phyloP scores from a whole-genome alignment of 2,888 invertebrate genomes.

The Dyspetes luteomarginatus region DNA sequence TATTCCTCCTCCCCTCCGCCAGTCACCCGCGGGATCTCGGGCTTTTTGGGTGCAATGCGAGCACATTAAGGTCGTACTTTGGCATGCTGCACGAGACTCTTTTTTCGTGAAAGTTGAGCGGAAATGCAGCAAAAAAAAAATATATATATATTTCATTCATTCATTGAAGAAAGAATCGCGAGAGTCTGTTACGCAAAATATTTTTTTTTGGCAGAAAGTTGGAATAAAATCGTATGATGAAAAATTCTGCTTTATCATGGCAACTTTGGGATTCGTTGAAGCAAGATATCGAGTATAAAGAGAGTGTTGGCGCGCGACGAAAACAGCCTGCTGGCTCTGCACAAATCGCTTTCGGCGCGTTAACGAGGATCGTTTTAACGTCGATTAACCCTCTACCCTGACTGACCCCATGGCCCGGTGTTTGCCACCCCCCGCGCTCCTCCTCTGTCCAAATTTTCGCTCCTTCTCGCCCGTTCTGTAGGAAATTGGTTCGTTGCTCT shows the following conservation, averaged over 20 bases:
- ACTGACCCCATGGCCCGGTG: constrained; percentile 79
- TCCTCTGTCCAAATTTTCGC: constrained; percentile 10
- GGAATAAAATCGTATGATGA: not conserved
- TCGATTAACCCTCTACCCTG: constrained; percentile 81
- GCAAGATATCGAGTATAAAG: constrained; percentile 17
- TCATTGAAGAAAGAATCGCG: not conserved
- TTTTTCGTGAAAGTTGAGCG: constrained; percentile 19
- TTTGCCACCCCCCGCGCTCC: constrained; percentile 74
- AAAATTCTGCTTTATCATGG: constrained; percentile 9
- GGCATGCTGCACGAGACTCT: constrained; percentile 33
- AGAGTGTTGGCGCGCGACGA: constrained; percentile 28
- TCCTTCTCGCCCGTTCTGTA: constrained; percentile 52
- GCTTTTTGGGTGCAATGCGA: not conserved
- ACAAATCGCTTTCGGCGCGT: constrained; percentile 74
- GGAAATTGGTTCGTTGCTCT: constrained; percentile 81
- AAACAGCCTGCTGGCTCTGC: constrained; percentile 57
- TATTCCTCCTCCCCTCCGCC: constrained; percentile 1
- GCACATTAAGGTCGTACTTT: constrained; percentile 22
- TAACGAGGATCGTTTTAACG: constrained; percentile 83
- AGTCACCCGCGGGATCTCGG: constrained; percentile 31
- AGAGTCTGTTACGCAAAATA: not conserved
- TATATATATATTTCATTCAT: constrained; percentile 10
- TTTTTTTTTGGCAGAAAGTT: not conserved
- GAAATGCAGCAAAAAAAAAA: not conserved
- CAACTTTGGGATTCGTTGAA: constrained; percentile 22